Conservation (phyloP, 1,140 invertebrate genomes). For the Conus ventricosus region DNA sequence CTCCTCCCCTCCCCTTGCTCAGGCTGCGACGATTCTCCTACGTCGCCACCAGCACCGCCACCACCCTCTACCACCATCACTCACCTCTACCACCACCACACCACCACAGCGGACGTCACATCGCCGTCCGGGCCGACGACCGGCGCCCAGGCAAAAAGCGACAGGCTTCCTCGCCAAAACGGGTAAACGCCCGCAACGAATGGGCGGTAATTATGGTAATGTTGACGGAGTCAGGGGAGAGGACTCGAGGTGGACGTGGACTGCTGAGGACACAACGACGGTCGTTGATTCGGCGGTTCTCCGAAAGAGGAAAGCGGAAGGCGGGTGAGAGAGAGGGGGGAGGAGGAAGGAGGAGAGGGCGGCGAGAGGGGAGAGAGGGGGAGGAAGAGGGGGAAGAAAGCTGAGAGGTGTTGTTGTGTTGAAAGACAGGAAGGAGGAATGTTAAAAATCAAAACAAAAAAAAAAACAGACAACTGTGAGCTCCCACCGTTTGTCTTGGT, state of each 20-base stretch:
- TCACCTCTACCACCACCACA: neutral
- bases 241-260: neutral
- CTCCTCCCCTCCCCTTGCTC: constrained; percentile 37
- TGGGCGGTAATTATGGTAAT: neutral
- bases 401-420: too few relatives aligned
- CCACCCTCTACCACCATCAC: neutral
- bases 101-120: neutral
- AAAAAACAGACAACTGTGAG: too few relatives aligned
- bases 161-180: neutral
- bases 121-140: neutral
- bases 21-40: constrained; percentile 18
- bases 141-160: neutral
- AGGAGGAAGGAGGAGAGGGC: too few relatives aligned
- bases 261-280: neutral
- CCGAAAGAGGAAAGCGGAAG: too few relatives aligned
- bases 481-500: too few relatives aligned
- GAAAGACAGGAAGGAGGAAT: too few relatives aligned
- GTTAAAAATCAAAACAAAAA: too few relatives aligned
- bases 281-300: too few relatives aligned
- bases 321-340: too few relatives aligned
- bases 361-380: too few relatives aligned
- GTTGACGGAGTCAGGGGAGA: neutral
- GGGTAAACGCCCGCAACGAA: constrained; percentile 3
- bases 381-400: too few relatives aligned
- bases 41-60: neutral